These are phyloP conservation scores for Dreissena rostriformis DNA, from an alignment of 1,140 invertebrate genomes.

Conservation along the genomic window DNA sequence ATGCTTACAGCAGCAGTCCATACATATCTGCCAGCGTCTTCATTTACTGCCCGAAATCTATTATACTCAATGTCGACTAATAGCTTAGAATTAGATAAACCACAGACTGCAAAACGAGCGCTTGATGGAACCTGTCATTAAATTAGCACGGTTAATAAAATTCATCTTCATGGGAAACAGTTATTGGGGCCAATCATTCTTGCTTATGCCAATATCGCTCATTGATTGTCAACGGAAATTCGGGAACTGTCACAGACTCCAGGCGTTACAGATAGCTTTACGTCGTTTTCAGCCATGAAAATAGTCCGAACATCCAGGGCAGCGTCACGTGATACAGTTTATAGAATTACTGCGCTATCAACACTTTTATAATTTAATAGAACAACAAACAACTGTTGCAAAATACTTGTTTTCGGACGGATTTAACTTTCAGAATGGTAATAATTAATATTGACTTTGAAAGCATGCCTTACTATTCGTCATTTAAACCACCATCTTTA, in stretches of 20 bases:
- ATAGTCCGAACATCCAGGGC: too few species aligned
- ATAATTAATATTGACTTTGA: too few species aligned
- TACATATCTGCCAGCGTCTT: conserved; percentile 46
- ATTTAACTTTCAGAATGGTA: too few species aligned
- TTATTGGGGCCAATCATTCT: neutral
- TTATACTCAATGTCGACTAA: conserved; percentile 48
- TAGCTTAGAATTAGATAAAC: conserved; percentile 52
- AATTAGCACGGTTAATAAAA: conserved; percentile 44
- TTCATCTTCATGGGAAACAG: neutral
- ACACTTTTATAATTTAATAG: too few species aligned
- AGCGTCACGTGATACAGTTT: too few species aligned
- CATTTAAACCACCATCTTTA: too few species aligned
- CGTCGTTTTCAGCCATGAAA: too few species aligned
- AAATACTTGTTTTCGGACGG: too few species aligned
- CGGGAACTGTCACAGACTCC: neutral
- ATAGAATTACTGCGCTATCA: too few species aligned
- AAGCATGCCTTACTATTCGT: too few species aligned
- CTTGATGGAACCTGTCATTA: conserved; percentile 42
- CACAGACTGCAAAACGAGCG: conserved; percentile 44
- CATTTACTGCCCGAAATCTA: conserved; percentile 46
- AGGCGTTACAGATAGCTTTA: too few species aligned
- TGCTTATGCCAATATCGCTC: neutral
- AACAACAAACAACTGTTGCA: too few species aligned
- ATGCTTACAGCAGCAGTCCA: conserved; percentile 36
- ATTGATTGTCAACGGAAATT: neutral